Percentiles rank a stretch among this genome's conserved stretches.
Conservation (phyloP, 2,888 invertebrate species). For the Fragum fragum region DNA sequence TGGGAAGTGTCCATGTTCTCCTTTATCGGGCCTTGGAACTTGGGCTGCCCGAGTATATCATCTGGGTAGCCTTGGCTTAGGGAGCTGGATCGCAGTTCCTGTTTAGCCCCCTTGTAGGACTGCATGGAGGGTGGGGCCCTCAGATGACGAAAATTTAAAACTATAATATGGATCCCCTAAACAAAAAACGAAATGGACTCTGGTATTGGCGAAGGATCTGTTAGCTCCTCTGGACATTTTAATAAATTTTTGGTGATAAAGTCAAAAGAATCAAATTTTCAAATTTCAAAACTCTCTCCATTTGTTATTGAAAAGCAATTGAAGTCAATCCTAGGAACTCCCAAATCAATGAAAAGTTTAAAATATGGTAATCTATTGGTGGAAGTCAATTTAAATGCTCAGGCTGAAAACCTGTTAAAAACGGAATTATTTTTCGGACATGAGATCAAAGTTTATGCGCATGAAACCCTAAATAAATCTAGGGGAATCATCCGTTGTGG, state of each 20-base stretch:
- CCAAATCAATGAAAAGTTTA: neutral
- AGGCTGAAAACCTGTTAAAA: neutral
- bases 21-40: too few relatives aligned
- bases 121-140: slow-evolving; percentile 22
- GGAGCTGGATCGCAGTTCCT: too few relatives aligned
- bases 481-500: neutral
- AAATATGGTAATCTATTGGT: neutral
- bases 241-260: neutral
- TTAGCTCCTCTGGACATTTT: neutral
- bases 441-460: neutral
- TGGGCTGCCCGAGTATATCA: too few relatives aligned
- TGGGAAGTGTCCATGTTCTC: too few relatives aligned
- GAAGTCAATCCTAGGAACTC: neutral
- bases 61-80: neutral
- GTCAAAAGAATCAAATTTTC: neutral
- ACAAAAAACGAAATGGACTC: neutral
- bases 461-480: neutral
- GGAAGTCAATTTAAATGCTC: neutral
- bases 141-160: neutral
- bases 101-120: slow-evolving; percentile 15
- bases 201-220: too few relatives aligned
- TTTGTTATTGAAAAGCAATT: slow-evolving; percentile 11
- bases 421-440: neutral
- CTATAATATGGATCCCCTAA: neutral
- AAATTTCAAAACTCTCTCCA: neutral